A percentile compares a stretch with the other conserved stretches of the same genome.
Conservation (phyloP, 2,797 vertebrate genomes). For the Oryzias sinensis region DNA sequence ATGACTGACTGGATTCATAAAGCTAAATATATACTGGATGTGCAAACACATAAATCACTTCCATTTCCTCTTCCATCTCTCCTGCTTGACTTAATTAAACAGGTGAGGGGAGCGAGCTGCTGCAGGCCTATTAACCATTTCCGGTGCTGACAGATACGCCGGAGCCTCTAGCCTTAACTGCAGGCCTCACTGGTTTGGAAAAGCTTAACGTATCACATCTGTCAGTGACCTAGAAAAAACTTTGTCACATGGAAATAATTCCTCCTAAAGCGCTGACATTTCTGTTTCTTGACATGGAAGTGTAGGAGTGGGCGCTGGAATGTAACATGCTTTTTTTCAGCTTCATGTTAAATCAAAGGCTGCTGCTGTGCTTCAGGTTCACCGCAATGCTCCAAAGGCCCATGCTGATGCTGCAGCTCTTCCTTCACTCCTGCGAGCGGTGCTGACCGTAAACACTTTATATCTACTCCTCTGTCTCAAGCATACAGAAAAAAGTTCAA, state of each 20-base stretch:
- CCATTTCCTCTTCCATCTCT: slow-evolving; percentile 1
- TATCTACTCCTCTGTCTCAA: too few relatives aligned
- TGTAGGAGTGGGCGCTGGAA: slow-evolving; percentile 2
- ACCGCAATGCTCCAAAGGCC: slow-evolving; percentile 34
- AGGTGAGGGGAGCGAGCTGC: slow-evolving; percentile 1
- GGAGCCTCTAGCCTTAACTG: background rate
- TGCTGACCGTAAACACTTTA: too few relatives aligned
- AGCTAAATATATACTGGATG: slow-evolving; percentile 5
- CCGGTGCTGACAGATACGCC: too few relatives aligned
- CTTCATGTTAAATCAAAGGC: too few relatives aligned
- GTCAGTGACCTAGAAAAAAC: slow-evolving; percentile 36
- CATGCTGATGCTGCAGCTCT: slow-evolving; percentile 15
- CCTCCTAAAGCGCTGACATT: slow-evolving; percentile 5
- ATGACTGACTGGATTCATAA: slow-evolving; percentile 1
- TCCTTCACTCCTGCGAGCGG: too few relatives aligned
- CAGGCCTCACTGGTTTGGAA: slow-evolving; percentile 15
- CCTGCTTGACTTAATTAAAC: slow-evolving; percentile 1
- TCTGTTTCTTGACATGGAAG: slow-evolving; percentile 19
- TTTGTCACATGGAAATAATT: slow-evolving; percentile 30
- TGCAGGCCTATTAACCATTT: slow-evolving; percentile 2
- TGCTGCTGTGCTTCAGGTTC: slow-evolving; percentile 22
- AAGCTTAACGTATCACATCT: slow-evolving; percentile 10
- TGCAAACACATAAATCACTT: background rate
- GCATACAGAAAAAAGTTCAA: too few relatives aligned
- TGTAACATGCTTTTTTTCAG: slow-evolving; percentile 6